phyloP scores from a whole-genome alignment of 2,113 vertebrate species.

The Penelope pileata region DNA sequence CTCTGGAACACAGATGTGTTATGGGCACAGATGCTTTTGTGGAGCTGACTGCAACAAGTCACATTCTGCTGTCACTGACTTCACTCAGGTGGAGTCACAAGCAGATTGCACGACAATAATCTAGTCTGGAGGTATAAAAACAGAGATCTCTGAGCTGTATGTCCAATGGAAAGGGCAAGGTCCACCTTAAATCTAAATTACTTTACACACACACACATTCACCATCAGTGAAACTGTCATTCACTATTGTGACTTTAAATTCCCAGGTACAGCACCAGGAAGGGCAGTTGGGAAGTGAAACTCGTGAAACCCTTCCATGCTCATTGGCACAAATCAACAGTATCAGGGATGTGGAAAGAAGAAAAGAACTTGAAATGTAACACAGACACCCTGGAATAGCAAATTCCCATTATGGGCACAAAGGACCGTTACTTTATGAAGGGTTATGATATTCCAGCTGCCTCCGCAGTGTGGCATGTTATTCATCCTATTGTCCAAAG shows the following conservation, averaged over 20 bases:
- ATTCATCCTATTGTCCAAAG: not conserved
- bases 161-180: not conserved
- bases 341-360: not conserved
- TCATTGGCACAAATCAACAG: not conserved
- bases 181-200: not conserved
- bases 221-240: not conserved
- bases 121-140: not conserved
- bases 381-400: not conserved
- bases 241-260: not conserved
- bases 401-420: not conserved
- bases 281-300: not conserved
- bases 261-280: not conserved
- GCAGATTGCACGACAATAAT: not conserved
- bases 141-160: not conserved
- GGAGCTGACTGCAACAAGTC: not conserved
- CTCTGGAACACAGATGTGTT: not conserved
- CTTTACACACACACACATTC: not conserved
- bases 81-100: not conserved
- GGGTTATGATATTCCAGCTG: not conserved
- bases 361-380: not conserved
- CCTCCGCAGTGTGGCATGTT: not conserved
- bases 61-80: not conserved
- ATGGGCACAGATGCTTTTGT: not conserved
- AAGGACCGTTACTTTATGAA: accelerated
- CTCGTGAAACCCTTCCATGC: not conserved